Base-by-base conservation (phyloP, 2,797 vertebrate genomes). In the Pseudomugil tenellus region DNA sequence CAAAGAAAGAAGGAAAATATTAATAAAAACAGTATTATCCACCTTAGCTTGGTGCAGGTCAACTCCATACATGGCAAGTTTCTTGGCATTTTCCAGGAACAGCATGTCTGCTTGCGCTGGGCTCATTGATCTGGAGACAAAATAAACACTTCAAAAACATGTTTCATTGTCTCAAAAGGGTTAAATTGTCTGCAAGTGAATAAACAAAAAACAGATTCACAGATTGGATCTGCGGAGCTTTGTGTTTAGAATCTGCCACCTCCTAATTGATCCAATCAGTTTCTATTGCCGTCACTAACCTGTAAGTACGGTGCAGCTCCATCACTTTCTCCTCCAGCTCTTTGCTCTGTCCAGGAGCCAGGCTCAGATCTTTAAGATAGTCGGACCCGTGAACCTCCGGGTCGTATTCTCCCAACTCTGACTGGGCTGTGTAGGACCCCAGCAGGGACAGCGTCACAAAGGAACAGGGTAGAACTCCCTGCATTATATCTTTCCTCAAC, bases 21-120 rank as follows among this genome's bases (percentile, higher is more conserved):
- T 28, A 60, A 58, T 21, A 14, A 26, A 19, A 55, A 31, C 2
- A 51, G 25, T 39, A 55, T 35, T 4, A 60, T 89, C 26, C 16
- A 98, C 98, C 96, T 98, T 98, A 76, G 97, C 97, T 85, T 96
- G 96, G 87, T 99, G 97, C 86, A 98, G 94, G 82, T 99, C 97
- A 3, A 99, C 96, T 74, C 98, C 98, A 76, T 99, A 99, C 97
- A 99, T 96, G 0, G 96, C 95, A 0, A 99, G 94, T 79, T 96
- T 97, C 91, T 97, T 97, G 81, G 96, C 97, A 83, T 97, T 98
- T 92, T 99, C 97, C 75, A 99, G 94, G 86, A 98, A 99, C 91
- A 96, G 91, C 91, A 96, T 81, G 81, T 99, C 98, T 71, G 98
- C 98, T 80, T 98, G 96, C 70, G 96, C 97, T 77, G 98, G 96